These are phyloP conservation scores for Paradoxurus hermaphroditus DNA, from an alignment of 2,113 vertebrate genomes.

Conservation along the genomic window DNA sequence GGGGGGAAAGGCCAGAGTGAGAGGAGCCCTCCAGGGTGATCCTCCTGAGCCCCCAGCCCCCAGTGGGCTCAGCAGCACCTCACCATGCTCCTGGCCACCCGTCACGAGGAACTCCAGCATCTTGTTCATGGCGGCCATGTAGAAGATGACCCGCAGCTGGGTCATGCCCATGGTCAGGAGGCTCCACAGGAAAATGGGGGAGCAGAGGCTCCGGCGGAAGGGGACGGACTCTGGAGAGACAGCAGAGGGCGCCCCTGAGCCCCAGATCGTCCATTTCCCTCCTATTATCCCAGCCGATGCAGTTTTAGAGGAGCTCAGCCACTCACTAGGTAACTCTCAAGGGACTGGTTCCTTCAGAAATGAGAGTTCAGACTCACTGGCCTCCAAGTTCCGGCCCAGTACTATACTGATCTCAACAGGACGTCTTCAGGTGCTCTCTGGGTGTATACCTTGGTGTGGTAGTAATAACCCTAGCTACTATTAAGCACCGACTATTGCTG, in stretches of 20 bases:
- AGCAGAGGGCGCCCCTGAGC: not conserved
- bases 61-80: not conserved
- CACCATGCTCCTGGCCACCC: slow-evolving; percentile 57
- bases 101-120: slow-evolving; percentile 91
- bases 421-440: not conserved
- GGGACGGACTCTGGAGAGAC: slow-evolving; percentile 78
- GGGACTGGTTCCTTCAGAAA: not conserved
- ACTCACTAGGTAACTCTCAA: not conserved
- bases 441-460: fast-evolving
- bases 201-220: slow-evolving; percentile 88
- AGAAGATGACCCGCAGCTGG: slow-evolving; percentile 93
- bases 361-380: not conserved
- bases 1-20: not conserved
- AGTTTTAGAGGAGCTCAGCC: not conserved
- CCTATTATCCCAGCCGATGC: fast-evolving
- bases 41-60: not conserved
- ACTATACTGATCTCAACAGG: not conserved
- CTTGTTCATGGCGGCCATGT: slow-evolving; percentile 95
- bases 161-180: slow-evolving; percentile 93
- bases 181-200: slow-evolving; percentile 94
- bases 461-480: not conserved
- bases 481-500: not conserved
- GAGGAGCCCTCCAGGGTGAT: not conserved
- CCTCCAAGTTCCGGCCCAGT: not conserved
- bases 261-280: not conserved